Base-by-base conservation (phyloP, 2,888 invertebrate genomes). In the Drosophila stalkeri region DNA sequence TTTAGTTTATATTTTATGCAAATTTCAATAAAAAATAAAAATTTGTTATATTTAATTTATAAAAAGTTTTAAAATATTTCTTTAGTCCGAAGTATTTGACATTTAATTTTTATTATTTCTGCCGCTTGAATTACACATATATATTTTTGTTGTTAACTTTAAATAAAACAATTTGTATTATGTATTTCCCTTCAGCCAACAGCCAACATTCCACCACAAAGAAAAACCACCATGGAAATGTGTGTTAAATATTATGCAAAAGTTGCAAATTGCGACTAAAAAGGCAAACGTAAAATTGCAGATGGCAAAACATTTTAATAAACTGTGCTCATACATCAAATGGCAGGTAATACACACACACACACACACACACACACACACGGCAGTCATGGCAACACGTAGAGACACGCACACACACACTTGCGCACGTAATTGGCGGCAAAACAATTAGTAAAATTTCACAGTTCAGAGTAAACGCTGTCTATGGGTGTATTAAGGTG, bases 401-500 rank as follows among this genome's bases (percentile, higher is more conserved):
- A 23, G 39, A 43, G 23, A 27, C 44, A 35, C 7, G 51, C 78
- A 77, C 23, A 27, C 47, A 27, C 27, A 16, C 47, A 44, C 44
- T 77, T 81, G 79, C 68, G 75, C 72, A 85, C 78, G 77, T 87
- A 89, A 89, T 88, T 89, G 81, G 86, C 76, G 81, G 88, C 83
- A 81, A 89, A 86, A 89, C 90, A 86, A 86, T 86, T 86, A 89
- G 90, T 72, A 86, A 74, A 78, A 77, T 87, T 89, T 89, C 73
- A 55, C 74, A 84, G 77, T 79, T 84, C 62, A 49, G 49, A 54
- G 52, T 47, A 44, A 51, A 41, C n/a, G 55, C 1, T 55, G 39
- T 51, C 23, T 57, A 27, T 27, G 27, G 6, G 27, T 27, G 51
- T 51, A 37, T 31, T 5, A 41, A n/a, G 11, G 44, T 47, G 51